Percentiles rank a stretch among this genome's conserved stretches.
Evolutionary conservation across 2,113 vertebrate species (phyloP).

Genomic region (Grus americana): DNA sequence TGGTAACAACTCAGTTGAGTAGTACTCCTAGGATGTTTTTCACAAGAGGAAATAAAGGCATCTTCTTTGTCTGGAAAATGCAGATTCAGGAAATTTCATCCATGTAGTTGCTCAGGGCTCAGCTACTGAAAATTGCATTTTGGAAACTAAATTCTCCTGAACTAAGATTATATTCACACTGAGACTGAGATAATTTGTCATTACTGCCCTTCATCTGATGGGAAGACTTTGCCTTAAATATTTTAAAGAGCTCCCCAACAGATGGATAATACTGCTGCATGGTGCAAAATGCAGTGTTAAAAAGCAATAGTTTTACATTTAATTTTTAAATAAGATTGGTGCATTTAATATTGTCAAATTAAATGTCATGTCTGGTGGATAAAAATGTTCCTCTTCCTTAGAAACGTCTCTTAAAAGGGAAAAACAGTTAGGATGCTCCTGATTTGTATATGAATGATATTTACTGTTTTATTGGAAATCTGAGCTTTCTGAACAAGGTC

Average conservation of each 20-base stretch:
- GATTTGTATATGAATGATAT: neutral
- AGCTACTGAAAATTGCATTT: slow-evolving; percentile 1
- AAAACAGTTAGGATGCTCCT: neutral
- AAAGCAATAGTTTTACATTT: neutral
- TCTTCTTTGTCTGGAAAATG: neutral
- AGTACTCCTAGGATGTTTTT: neutral
- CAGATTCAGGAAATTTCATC: neutral
- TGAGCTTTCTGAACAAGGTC: neutral
- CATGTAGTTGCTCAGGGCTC: neutral
- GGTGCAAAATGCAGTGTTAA: slow-evolving; percentile 23
- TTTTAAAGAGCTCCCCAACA: slow-evolving; percentile 16
- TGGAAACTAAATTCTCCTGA: neutral
- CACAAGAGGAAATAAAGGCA: neutral
- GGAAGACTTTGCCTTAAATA: slow-evolving; percentile 16
- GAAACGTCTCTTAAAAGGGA: neutral
- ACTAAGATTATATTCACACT: neutral
- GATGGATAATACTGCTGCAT: neutral
- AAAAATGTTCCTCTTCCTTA: neutral
- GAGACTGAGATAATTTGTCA: neutral
- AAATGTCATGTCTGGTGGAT: neutral
- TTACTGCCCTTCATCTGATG: neutral
- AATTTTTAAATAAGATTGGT: neutral
- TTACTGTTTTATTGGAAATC: neutral
- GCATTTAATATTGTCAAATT: slow-evolving; percentile 10
- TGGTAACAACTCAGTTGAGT: neutral